Evolutionary conservation across 2,888 invertebrate species (phyloP), one percentile per base, ranked within the genome.

Genomic region (Terebella lapidaria): DNA sequence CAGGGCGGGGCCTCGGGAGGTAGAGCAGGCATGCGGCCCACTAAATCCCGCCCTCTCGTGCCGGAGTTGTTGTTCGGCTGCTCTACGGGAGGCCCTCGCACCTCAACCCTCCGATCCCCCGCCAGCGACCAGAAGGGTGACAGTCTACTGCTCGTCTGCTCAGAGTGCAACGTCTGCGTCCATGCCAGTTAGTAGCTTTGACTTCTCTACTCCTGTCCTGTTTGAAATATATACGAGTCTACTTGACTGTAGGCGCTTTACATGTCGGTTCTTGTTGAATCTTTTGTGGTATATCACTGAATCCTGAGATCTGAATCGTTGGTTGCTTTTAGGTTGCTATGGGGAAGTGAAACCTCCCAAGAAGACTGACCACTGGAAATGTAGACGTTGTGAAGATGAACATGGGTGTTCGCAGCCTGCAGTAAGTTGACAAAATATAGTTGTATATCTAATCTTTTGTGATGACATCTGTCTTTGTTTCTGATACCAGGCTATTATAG

Each of bases 121-220:
- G 47, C 65, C 10, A 59, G 74, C 10, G 75, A 76, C 47, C 66
- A 70, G 2, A 72, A 74, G 58, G 77, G 75, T 1, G 67, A 69
- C 2, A 82, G 82, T 57, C 71, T 72, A 26, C 76, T 87, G 27
- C 69, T 86, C 10, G 79, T 82, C n/a, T 87, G 87, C 71, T 74
- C 80, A 30, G 79, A 80, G 49, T 86, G 86, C 72, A 77, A 81
- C 63, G 81, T 86, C 5, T 84, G 84, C 64, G 86, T 86, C 15
- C 87, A 87, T 72, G 83, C 84, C 1, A 82, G 83, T 68, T 51
- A 60, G 63, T 63, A 28, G 4, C 20, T 4, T 2, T 35, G n/a
- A n/a, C n/a, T n/a, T n/a, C n/a, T n/a, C n/a, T n/a, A n/a, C n/a
- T n/a, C n/a, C n/a, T n/a, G n/a, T n/a, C n/a, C n/a, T n/a, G n/a